Percentiles rank a stretch among this genome's conserved stretches.
These are phyloP conservation scores for Lycaon pictus DNA, from an alignment of 2,113 vertebrate genomes.

Conservation along the genomic window DNA sequence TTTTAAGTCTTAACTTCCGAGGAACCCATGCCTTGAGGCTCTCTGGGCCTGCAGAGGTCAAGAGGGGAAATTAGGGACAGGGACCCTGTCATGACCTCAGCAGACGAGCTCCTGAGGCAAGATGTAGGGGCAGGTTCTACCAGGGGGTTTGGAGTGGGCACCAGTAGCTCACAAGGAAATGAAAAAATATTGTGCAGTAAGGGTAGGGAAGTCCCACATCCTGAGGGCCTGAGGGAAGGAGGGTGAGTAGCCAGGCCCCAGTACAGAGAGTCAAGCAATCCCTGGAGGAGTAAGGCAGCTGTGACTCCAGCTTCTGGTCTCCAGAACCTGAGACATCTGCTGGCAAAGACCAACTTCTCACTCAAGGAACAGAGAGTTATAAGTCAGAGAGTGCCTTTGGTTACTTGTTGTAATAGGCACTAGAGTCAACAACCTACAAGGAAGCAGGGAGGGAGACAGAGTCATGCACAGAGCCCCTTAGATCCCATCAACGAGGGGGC, in stretches of 20 bases:
- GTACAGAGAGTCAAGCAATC: neutral
- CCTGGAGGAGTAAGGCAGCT: neutral
- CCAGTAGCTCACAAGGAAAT: neutral
- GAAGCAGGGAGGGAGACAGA: neutral
- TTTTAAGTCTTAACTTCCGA: neutral
- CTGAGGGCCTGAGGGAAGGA: neutral
- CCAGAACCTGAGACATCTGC: neutral
- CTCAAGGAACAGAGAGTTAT: neutral
- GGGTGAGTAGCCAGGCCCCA: neutral
- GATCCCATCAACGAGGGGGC: neutral
- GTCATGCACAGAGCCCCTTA: neutral
- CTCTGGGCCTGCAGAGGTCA: neutral
- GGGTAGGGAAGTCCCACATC: too few species aligned
- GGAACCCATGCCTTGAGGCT: neutral
- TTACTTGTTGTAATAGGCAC: neutral
- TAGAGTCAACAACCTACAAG: neutral
- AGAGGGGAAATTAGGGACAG: neutral
- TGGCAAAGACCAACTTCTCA: neutral
- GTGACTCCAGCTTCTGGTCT: neutral
- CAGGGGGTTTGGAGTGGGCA: neutral
- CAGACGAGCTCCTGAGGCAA: neutral
- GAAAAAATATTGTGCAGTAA: neutral
- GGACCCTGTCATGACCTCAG: neutral
- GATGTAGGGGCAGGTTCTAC: neutral
- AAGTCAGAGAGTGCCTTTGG: neutral